These are phyloP conservation scores for Ridgeia piscesae DNA, from an alignment of 1,140 invertebrate genomes.

Conservation along the genomic window DNA sequence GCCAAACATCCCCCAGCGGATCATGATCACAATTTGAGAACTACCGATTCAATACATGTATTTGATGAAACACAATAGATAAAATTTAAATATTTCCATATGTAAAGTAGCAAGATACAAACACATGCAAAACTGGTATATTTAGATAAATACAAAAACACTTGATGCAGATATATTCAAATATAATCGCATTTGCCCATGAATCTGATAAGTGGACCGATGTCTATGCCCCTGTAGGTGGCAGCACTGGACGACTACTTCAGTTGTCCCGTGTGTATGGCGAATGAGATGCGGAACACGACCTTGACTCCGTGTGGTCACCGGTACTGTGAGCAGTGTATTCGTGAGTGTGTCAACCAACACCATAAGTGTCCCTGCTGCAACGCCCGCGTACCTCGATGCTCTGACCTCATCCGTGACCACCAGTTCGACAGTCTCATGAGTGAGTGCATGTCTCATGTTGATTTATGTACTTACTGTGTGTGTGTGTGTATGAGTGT, in stretches of 20 bases:
- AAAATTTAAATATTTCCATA: too few relatives aligned
- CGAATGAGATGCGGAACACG: conserved; percentile 35
- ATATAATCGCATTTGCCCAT: too few relatives aligned
- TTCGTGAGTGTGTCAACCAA: conserved; percentile 47
- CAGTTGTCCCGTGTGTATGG: conserved; percentile 50
- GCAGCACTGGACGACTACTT: conserved; percentile 40
- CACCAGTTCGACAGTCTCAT: conserved; percentile 49
- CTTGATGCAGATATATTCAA: too few relatives aligned
- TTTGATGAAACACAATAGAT: too few relatives aligned
- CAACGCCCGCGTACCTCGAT: conserved; percentile 34
- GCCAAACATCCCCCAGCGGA: too few relatives aligned
- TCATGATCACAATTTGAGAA: too few relatives aligned
- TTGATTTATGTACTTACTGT: not conserved
- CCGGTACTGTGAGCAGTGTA: conserved; percentile 47
- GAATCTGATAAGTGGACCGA: not conserved
- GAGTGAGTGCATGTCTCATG: conserved; percentile 33
- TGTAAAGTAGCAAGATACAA: too few relatives aligned
- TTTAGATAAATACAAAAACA: too few relatives aligned
- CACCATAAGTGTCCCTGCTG: conserved; percentile 51
- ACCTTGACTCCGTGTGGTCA: conserved; percentile 48
- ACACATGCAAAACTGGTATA: too few relatives aligned
- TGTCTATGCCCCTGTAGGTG: conserved; percentile 29
- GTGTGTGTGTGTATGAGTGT: conserved; percentile 15
- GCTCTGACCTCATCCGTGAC: conserved; percentile 38
- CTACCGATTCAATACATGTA: too few relatives aligned